Evolutionary conservation across 2,888 invertebrate species (phyloP).

Genomic region (Drosophila birchii): DNA sequence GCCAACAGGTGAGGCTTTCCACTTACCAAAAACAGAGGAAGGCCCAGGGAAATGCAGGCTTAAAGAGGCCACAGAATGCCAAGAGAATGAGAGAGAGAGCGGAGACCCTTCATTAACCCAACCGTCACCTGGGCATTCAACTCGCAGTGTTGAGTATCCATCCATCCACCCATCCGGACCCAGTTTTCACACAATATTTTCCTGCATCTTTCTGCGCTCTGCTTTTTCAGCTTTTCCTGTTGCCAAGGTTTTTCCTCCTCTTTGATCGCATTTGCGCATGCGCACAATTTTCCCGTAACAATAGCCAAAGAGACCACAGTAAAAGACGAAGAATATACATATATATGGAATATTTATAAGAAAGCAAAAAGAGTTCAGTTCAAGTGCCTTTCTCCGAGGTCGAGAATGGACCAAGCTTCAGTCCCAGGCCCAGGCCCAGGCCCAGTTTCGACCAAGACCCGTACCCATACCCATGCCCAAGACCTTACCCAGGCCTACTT

Average conservation of each 20-base stretch:
- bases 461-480: conserved; percentile 31
- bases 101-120: conserved; percentile 72
- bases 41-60: conserved; percentile 19
- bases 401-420: conserved; percentile 51
- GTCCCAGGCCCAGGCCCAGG: conserved; percentile 29
- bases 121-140: conserved; percentile 73
- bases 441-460: conserved; percentile 33
- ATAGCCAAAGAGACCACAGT: conserved; percentile 34
- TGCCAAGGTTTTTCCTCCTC: conserved; percentile 21
- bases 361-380: conserved; percentile 50
- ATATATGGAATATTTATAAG: neutral
- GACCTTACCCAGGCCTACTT: conserved; percentile 33
- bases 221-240: conserved; percentile 54
- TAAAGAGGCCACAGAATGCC: conserved; percentile 9
- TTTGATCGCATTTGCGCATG: conserved; percentile 74
- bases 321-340: conserved; percentile 23
- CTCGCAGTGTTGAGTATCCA: conserved; percentile 52
- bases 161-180: conserved; percentile 39
- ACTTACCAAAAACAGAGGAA: conserved; percentile 41
- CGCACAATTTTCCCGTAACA: conserved; percentile 78
- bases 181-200: conserved; percentile 78
- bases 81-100: conserved; percentile 22
- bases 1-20: conserved; percentile 64
- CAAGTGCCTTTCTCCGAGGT: conserved; percentile 72
- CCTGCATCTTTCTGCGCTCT: conserved; percentile 60